phyloP scores from a whole-genome alignment of 2,797 vertebrate genomes.

The Clamator glandarius region DNA sequence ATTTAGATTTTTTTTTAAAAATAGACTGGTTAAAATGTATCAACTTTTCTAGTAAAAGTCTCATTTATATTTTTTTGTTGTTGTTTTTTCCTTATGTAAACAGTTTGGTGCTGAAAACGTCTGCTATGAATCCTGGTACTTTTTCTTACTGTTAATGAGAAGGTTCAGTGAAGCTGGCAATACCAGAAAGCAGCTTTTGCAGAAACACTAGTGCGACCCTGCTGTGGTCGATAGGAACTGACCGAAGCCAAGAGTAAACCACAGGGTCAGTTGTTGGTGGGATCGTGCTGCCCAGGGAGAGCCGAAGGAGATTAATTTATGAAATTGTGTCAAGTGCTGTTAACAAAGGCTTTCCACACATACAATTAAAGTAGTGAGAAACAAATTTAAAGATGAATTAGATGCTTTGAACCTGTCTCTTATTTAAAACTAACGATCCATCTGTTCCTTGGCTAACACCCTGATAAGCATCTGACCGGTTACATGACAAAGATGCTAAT shows the following conservation, averaged over 20 bases:
- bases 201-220: not conserved
- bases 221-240: not conserved
- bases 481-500: not conserved
- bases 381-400: not conserved
- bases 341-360: not conserved
- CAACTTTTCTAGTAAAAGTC: not conserved
- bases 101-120: not conserved
- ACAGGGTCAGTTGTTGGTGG: not conserved
- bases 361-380: not conserved
- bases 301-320: not conserved
- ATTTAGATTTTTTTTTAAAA: not conserved
- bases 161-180: not conserved
- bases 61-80: not conserved
- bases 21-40: not conserved
- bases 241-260: not conserved
- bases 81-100: not conserved
- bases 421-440: not conserved
- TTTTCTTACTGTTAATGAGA: not conserved
- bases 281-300: not conserved
- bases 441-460: not conserved
- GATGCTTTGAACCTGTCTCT: not conserved
- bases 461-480: not conserved
- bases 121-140: not conserved
- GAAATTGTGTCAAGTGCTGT: not conserved
- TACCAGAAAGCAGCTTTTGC: not conserved